Base-by-base conservation (phyloP, 2,113 vertebrate species). In the Cheilinus undulatus region DNA sequence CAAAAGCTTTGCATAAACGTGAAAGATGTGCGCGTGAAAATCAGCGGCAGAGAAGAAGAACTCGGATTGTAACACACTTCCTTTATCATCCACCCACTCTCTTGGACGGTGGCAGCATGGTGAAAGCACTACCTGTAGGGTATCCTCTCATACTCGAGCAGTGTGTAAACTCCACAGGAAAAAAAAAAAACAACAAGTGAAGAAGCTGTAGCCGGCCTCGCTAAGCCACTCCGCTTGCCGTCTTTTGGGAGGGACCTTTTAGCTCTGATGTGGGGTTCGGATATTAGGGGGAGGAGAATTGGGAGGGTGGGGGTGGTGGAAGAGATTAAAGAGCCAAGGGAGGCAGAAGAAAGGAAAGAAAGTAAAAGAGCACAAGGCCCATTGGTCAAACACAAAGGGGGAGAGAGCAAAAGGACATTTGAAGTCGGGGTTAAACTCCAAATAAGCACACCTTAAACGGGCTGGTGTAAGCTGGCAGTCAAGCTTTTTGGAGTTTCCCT, bases 371-470 rank as follows among this genome's bases (percentile, higher is more conserved):
- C 84, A 81, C 83, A 92, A 90, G 93, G 89, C 88, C 91, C 88
- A 92, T 93, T 91, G 86, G 91, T 91, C 91, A 92, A 93, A 93
- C 89, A 95, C 92, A 94, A 93, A 92, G 78, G 82, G 50, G 73
- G 68, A 80, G 76, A 86, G 82, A 86, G 66, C 70, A 90, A 88
- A 85, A 89, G 83, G 89, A 90, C 86, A 91, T 88, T 80, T 84
- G 86, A 89, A 92, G 90, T 89, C 85, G 76, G 89, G 90, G 92
- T 92, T 93, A 92, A 92, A 93, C 86, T 90, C 90, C 92, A 90
- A 88, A 89, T 92, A 92, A 93, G 92, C 89, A 90, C 91, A 94
- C 93, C 91, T 93, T 93, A 92, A 94, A 93, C 76, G 64, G 87
- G 76, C 61, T 68, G 60, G 89, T 83, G 82, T 90, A 86, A 92